Base-by-base conservation (phyloP, 1,140 invertebrate species). In the Cotesia typhae region DNA sequence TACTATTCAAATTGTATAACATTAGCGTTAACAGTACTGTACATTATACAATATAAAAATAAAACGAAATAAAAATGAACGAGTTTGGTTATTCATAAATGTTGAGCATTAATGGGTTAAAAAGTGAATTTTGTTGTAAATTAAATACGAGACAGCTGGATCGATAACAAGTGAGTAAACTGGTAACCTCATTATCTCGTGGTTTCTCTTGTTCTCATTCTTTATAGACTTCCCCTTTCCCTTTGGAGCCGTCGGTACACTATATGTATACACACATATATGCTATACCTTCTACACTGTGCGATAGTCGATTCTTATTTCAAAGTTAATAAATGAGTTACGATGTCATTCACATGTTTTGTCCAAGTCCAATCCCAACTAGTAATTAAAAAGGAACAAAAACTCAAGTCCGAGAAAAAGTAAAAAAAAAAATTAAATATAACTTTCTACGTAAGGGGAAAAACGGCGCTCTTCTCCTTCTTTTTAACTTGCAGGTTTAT, bases 121-220 rank as follows among this genome's bases (percentile, higher is more conserved):
- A 47, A 47, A 47, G 41, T 47, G 41, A 47, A 47, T 47, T 47
- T 47, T 57, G 20, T 51, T 51, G n/a, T 17, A n/a, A 69, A n/a
- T 7, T 12, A 51, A 36, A 53, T 53, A 35, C 64, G 37, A 51
- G 64, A 20, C 37, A 41, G 14, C 63, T 14, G 20, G 63, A 65
- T 47, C 41, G 41, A 47, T 66, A 28, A 10, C 64, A 47, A 37
- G 9, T 64, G 61, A 57, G 17, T 14, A 36, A 28, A 35, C 67
- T 57, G 57, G 67, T 69, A 69, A 69, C 67, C 67, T 69, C 67
- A 69, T 69, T 69, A 69, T 69, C 12, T 69, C 12, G 6, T 12
- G 17, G 17, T 57, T 28, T 69, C 52, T 69, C 35, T 28, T 59
- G 9, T 41, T 14, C 36, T 67, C 51, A 36, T n/a, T 69, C 41